Conservation (phyloP, 2,113 vertebrate species). For the Anoplopoma fimbria region DNA sequence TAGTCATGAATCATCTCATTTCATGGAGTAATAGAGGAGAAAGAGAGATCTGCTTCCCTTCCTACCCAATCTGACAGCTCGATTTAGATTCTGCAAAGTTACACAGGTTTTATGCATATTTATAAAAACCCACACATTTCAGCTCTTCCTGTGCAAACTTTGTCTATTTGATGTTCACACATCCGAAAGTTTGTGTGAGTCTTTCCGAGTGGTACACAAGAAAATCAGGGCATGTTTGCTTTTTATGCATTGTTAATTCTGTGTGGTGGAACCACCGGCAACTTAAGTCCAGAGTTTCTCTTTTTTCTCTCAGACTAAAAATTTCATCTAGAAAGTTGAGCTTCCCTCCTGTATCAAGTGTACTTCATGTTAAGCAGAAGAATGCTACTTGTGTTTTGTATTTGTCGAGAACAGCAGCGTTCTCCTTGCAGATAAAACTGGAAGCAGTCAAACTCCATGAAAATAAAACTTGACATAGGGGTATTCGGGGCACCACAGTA, state of each 20-base stretch:
- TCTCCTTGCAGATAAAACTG: background rate
- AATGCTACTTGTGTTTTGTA: background rate
- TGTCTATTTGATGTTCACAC: slow-evolving; percentile 20
- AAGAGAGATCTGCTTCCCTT: slow-evolving; percentile 34
- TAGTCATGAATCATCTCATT: slow-evolving; percentile 56
- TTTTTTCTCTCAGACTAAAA: background rate
- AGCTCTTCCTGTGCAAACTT: slow-evolving; percentile 20
- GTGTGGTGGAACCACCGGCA: background rate
- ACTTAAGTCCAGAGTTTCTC: background rate
- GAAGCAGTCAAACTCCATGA: background rate
- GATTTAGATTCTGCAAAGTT: slow-evolving; percentile 54
- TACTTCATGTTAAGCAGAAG: background rate
- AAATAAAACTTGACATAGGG: background rate
- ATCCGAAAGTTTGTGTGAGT: slow-evolving; percentile 25
- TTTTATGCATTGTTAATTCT: slow-evolving; percentile 8
- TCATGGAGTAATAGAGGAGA: slow-evolving; percentile 23
- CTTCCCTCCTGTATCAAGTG: background rate
- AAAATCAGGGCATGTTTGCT: background rate
- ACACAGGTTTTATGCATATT: slow-evolving; percentile 60
- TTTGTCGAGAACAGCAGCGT: background rate
- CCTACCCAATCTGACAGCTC: slow-evolving; percentile 46
- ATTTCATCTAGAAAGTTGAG: background rate
- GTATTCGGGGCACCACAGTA: background rate
- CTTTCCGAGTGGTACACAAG: background rate
- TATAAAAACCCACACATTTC: slow-evolving; percentile 55